Evolutionary conservation across 2,797 vertebrate genomes (phyloP).

Genomic region (Lithobates sylvaticus): DNA sequence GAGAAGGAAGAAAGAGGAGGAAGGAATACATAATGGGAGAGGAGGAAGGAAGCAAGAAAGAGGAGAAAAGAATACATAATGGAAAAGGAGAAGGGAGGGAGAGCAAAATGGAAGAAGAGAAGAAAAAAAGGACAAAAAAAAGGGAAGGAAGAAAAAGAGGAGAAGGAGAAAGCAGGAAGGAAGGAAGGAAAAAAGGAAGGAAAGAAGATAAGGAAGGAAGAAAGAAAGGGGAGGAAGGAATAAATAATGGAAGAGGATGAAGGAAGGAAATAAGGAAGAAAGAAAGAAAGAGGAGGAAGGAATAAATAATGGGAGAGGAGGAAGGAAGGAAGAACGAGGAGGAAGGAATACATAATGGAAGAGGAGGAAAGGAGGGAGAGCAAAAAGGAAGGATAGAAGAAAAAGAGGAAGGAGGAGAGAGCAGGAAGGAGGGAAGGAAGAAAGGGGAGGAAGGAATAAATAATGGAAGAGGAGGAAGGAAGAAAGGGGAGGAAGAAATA

Average conservation of each 20-base stretch:
- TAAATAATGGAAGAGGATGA: background rate
- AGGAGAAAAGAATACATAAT: background rate
- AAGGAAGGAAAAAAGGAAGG: background rate
- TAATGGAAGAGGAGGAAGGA: too few relatives aligned
- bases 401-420: too few relatives aligned
- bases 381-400: too few relatives aligned
- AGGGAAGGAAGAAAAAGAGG: background rate
- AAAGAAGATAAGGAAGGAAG: background rate
- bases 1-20: too few relatives aligned
- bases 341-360: background rate
- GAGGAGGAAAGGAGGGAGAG: too few relatives aligned
- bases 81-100: background rate
- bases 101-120: too few relatives aligned
- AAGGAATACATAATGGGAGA: background rate
- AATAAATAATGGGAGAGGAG: too few relatives aligned
- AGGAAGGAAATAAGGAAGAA: background rate
- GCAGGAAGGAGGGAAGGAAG: too few relatives aligned
- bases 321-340: background rate
- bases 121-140: too few relatives aligned
- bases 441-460: too few relatives aligned
- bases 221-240: background rate
- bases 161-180: background rate
- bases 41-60: background rate
- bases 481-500: too few relatives aligned
- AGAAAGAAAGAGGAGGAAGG: background rate